Evolutionary conservation across 2,113 vertebrate species (phyloP), one percentile per base, ranked within the genome.

Genomic region (Dolichotis patagonum): DNA sequence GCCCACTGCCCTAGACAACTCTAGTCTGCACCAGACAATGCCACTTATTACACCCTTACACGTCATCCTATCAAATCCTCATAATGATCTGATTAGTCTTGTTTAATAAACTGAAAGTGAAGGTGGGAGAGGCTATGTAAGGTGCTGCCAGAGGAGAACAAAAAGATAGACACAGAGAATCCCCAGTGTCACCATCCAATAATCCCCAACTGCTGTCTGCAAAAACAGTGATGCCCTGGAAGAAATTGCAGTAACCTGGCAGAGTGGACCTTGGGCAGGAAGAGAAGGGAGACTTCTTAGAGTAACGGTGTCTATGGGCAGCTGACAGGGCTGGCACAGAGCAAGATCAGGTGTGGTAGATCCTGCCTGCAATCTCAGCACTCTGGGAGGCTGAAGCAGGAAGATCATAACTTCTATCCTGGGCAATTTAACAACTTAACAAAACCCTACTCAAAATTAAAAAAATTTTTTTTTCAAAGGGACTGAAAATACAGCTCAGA

Each of bases 81-180:
- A 12, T 30, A 75, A 13, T 20, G 35, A 4, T 82, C 77, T 86
- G 28, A 77, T 20, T 62, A 9, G 56, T 30, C 56, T 49, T 86
- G 90, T 83, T 89, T n/a, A 43, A 69, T 87, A 63, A 65, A 41
- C n/a, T 52, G 54, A 52, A 73, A 95, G 60, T 32, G 30, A 62
- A 65, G 12, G n/a, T 54, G 24, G 49, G 35, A 58, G 11, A 20
- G n/a, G 11, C 65, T 65, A 12, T 11, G 1, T 4, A 65, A 87
- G 26, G 0, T 88, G 32, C 46, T n/a, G n/a, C n/a, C 17, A 30
- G 46, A 13, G 9, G 82, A 88, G 14, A 93, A 65, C 13, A 22
- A 85, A 88, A 60, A 28, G 4, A 1, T 20, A 19, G 13, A 58
- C 22, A 7, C 1, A 4, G 20, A 75, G 69, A 62, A 71, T 46